phyloP scores from a whole-genome alignment of 1,140 invertebrate species.

The Marisa cornuarietis region DNA sequence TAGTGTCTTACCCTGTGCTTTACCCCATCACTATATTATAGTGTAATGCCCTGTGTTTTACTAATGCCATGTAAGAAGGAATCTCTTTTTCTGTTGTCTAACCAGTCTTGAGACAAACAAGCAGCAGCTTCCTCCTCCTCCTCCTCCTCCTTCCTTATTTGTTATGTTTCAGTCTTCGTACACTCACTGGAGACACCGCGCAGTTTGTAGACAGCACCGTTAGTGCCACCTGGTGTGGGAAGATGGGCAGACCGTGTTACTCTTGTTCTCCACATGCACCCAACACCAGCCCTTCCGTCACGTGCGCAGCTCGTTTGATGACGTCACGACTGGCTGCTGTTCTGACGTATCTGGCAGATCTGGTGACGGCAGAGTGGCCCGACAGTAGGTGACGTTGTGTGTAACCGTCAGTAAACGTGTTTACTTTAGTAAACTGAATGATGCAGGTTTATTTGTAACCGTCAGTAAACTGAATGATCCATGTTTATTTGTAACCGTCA shows the following conservation, averaged over 20 bases:
- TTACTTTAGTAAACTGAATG: no score
- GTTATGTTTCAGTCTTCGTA: background rate
- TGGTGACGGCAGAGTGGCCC: constrained; percentile 28
- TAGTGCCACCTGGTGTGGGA: constrained; percentile 19
- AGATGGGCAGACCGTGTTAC: constrained; percentile 3
- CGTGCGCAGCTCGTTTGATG: constrained; percentile 32
- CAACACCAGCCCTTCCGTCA: background rate
- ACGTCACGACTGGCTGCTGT: constrained; percentile 25
- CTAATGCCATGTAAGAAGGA: no score
- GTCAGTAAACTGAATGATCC: no score
- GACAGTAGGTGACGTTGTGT: constrained; percentile 12
- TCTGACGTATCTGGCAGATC: constrained; percentile 24
- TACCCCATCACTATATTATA: background rate
- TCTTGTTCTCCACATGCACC: constrained; percentile 4
- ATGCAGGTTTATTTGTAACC: no score
- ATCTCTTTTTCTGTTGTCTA: no score
- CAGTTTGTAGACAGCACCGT: background rate
- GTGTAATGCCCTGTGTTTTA: background rate
- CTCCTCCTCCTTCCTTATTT: background rate
- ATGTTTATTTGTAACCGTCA: no score
- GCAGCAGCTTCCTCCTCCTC: background rate
- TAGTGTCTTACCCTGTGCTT: background rate
- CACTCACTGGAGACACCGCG: background rate
- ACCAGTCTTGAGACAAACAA: background rate
- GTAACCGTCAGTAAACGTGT: no score